These are phyloP conservation scores for Argopecten irradians DNA, from an alignment of 1,140 invertebrate genomes.

Conservation along the genomic window DNA sequence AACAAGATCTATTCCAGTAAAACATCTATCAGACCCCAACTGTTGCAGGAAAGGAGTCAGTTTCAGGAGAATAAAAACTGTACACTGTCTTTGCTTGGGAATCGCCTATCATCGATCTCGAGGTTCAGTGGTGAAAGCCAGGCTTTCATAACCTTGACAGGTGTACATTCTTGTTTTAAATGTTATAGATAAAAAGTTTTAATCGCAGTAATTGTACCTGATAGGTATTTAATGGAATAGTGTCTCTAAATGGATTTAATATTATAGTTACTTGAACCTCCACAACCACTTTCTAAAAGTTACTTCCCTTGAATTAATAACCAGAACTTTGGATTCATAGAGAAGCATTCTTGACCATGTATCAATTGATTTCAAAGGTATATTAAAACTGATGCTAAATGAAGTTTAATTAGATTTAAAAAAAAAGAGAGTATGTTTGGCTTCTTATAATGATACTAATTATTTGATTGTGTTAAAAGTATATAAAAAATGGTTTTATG, in stretches of 20 bases:
- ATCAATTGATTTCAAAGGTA: not conserved
- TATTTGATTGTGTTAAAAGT: not conserved
- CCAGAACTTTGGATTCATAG: not conserved
- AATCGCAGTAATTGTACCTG: not conserved
- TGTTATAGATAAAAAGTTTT: too few species aligned
- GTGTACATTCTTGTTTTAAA: too few species aligned
- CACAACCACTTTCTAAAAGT: not conserved
- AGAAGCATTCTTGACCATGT: not conserved
- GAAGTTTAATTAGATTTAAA: too few species aligned
- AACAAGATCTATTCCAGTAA: not conserved
- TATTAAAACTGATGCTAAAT: not conserved
- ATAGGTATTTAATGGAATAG: not conserved
- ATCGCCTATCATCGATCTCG: too few species aligned
- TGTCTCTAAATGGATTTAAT: not conserved
- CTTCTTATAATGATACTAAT: too few species aligned
- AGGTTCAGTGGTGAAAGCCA: too few species aligned
- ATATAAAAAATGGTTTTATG: not conserved
- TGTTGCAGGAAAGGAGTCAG: too few species aligned
- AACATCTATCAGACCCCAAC: not conserved
- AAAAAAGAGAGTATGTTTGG: too few species aligned
- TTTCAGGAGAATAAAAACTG: too few species aligned
- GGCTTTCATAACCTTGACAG: too few species aligned
- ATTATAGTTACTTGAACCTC: not conserved
- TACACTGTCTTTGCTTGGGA: too few species aligned
- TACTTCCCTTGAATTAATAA: not conserved